A percentile compares a stretch with the other conserved stretches of the same genome.
These are phyloP conservation scores for Hydractinia echinata DNA, from an alignment of 30 jellyfish, hydroid and myxozoan genomes.

Conservation along the genomic window DNA sequence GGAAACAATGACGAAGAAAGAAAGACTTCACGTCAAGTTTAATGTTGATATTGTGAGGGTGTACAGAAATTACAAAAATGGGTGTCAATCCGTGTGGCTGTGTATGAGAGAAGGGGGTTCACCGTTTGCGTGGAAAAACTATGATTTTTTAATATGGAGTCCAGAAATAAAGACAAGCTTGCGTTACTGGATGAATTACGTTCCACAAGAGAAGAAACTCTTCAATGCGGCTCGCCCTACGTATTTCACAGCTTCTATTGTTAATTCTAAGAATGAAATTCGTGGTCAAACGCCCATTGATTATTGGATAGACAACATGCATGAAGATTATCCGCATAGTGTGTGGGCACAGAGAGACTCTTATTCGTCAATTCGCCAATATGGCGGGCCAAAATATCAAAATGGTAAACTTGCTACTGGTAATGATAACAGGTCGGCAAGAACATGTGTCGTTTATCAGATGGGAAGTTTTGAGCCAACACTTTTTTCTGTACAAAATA, in stretches of 20 bases:
- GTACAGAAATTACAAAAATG: background rate
- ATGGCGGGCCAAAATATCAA: slow-evolving; percentile 41
- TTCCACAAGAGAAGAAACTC: slow-evolving; percentile 34
- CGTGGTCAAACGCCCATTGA: slow-evolving; percentile 67
- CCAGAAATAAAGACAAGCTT: slow-evolving; percentile 64
- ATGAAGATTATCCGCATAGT: slow-evolving; percentile 43
- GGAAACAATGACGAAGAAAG: slow-evolving; percentile 58
- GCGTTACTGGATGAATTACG: slow-evolving; percentile 27
- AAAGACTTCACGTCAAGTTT: slow-evolving; percentile 41
- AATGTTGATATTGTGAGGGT: slow-evolving; percentile 38
- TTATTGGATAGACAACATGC: slow-evolving; percentile 57
- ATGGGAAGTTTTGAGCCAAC: background rate
- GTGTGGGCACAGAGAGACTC: slow-evolving; percentile 91
- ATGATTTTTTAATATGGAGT: slow-evolving; percentile 72
- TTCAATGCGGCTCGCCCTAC: slow-evolving; percentile 30
- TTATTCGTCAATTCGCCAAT: slow-evolving; percentile 48
- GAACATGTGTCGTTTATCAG: background rate
- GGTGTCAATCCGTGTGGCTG: background rate
- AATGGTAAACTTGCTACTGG: slow-evolving; percentile 19
- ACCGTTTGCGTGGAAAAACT: slow-evolving; percentile 19
- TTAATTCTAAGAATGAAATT: slow-evolving; percentile 40
- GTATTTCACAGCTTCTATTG: slow-evolving; percentile 62
- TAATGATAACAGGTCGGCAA: background rate
- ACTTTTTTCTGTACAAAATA: background rate
- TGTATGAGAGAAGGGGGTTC: background rate